Conservation (phyloP, 2,113 vertebrate species). For the Rhinolophus sinicus region DNA sequence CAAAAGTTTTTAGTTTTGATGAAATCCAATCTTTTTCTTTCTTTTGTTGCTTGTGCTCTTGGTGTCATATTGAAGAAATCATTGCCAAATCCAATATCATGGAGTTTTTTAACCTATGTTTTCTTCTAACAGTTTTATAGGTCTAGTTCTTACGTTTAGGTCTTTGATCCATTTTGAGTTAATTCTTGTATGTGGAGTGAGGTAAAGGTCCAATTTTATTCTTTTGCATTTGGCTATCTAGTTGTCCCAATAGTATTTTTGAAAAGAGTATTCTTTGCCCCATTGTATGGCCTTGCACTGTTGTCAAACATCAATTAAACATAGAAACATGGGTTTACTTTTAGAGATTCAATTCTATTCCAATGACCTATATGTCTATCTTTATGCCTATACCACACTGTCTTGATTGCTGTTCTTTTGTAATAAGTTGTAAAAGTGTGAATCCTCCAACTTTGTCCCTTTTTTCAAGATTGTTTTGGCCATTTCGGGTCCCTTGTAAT, state of each 20-base stretch:
- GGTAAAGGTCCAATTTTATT: neutral
- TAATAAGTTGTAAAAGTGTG: neutral
- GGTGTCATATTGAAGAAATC: neutral
- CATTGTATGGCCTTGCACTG: neutral
- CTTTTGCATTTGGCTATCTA: neutral
- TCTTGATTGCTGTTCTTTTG: neutral
- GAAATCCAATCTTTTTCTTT: neutral
- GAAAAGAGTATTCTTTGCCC: neutral
- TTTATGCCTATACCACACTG: neutral
- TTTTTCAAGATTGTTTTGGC: slow-evolving; percentile 45
- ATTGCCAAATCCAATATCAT: neutral
- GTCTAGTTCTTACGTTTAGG: neutral
- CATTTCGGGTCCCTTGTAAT: neutral
- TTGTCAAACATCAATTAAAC: neutral
- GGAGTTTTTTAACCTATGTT: neutral
- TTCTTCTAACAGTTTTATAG: slow-evolving; percentile 12
- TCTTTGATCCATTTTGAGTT: slow-evolving; percentile 14
- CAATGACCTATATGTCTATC: neutral
- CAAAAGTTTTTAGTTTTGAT: slow-evolving; percentile 15
- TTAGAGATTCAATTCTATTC: neutral
- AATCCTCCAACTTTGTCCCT: neutral
- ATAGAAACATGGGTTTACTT: neutral
- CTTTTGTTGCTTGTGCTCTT: neutral
- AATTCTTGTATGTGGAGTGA: neutral
- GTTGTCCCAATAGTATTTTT: neutral